A percentile compares a stretch with the other conserved stretches of the same genome.
Evolutionary conservation across 2,888 invertebrate species (phyloP).

Genomic region (Drosophila parthenogenetica): DNA sequence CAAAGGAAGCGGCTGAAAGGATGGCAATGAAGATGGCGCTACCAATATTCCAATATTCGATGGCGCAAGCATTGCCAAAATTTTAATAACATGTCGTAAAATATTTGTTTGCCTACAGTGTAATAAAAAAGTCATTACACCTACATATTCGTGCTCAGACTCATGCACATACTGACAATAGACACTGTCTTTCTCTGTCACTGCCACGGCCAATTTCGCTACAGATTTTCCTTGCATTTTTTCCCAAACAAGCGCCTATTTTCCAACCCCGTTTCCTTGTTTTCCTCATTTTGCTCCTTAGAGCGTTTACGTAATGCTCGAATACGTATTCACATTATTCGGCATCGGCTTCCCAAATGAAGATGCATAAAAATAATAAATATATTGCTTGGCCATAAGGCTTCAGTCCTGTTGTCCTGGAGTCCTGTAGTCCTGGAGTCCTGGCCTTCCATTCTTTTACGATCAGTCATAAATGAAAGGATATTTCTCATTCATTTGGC

Average conservation of each 20-base stretch:
- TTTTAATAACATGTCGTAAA: conserved; percentile 82
- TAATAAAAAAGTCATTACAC: conserved; percentile 80
- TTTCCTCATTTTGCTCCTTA: background rate
- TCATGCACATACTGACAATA: conserved; percentile 36
- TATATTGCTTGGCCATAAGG: conserved; percentile 36
- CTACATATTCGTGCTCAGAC: conserved; percentile 30
- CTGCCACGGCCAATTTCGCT: too few relatives aligned
- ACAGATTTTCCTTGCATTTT: conserved; percentile 22
- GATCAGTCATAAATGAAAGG: conserved; percentile 55
- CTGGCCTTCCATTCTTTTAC: conserved; percentile 49
- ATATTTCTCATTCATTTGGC: background rate
- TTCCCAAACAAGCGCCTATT: background rate
- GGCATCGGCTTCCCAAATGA: conserved; percentile 39
- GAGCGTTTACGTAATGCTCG: conserved; percentile 54
- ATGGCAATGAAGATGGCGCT: conserved; percentile 10
- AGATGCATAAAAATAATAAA: conserved; percentile 69
- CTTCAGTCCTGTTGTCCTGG: conserved; percentile 21
- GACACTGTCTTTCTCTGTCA: conserved; percentile 14
- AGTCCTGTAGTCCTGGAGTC: background rate
- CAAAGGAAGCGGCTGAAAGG: background rate
- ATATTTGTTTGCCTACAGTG: conserved; percentile 72
- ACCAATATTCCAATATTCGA: conserved; percentile 31
- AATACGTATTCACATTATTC: conserved; percentile 4
- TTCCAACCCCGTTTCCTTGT: background rate
- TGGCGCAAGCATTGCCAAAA: conserved; percentile 59